A percentile compares a stretch with the other conserved stretches of the same genome.
phyloP scores from a whole-genome alignment of 1,140 invertebrate species.

The Apis mellifera region Amel_HAv3.1 CM009944.2:7357501-7358000 shows the following conservation, averaged over 20 bases:
- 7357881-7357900: background rate
- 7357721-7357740: too few species aligned
- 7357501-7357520: slow-evolving; percentile 69
- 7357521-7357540: slow-evolving; percentile 76
- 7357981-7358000: slow-evolving; percentile 2
- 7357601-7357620: too few species aligned
- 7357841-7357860: background rate
- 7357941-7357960: background rate
- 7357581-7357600: background rate
- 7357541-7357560: slow-evolving; percentile 70
- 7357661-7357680: too few species aligned
- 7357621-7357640: too few species aligned
- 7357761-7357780: too few species aligned
- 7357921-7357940: too few species aligned
- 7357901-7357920: slow-evolving; percentile 10
- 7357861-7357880: too few species aligned
- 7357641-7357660: too few species aligned
- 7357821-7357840: slow-evolving; percentile 1
- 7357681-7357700: too few species aligned
- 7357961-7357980: background rate
- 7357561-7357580: background rate
- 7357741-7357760: too few species aligned
- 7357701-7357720: too few species aligned
- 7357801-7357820: background rate
- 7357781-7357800: too few species aligned